Percentiles rank a stretch among this genome's conserved stretches.
Conservation (phyloP, 2,888 invertebrate genomes). For the Zonitis immaculata region DNA sequence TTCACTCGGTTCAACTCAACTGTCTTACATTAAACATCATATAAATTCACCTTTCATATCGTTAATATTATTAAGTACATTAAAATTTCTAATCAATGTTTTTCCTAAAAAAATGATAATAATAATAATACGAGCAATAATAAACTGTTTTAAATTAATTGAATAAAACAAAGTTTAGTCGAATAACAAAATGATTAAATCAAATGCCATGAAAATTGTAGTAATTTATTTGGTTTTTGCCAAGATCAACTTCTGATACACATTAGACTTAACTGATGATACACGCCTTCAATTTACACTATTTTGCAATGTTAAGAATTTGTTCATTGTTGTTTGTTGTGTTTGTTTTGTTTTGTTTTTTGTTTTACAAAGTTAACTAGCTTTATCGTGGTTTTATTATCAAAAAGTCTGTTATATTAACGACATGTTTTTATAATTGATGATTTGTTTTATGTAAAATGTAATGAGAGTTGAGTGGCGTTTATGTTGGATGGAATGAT, state of each 20-base stretch:
- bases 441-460: conserved; percentile 5
- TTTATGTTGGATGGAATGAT: conserved; percentile 17
- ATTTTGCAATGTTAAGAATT: conserved; percentile 9
- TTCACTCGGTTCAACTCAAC: conserved; percentile 25
- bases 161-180: not conserved
- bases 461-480: conserved; percentile 8
- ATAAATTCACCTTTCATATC: conserved; percentile 25
- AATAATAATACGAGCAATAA: no score
- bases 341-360: no score
- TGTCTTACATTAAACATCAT: conserved; percentile 30
- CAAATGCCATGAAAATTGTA: conserved; percentile 1
- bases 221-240: conserved; percentile 3
- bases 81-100: conserved; percentile 36
- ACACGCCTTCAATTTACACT: conserved; percentile 7
- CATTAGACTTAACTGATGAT: conserved; percentile 6
- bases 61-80: conserved; percentile 31
- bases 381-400: conserved; percentile 3
- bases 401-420: no score
- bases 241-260: not conserved
- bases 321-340: conserved; percentile 6
- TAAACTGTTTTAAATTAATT: conserved; percentile 7
- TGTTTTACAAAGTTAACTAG: not conserved
- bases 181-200: not conserved
- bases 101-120: no score
- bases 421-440: not conserved